Percentiles rank a stretch among this genome's conserved stretches.
These are phyloP conservation scores for Nemotelus nigrinus DNA, from an alignment of 2,888 invertebrate genomes.

Conservation along the genomic window DNA sequence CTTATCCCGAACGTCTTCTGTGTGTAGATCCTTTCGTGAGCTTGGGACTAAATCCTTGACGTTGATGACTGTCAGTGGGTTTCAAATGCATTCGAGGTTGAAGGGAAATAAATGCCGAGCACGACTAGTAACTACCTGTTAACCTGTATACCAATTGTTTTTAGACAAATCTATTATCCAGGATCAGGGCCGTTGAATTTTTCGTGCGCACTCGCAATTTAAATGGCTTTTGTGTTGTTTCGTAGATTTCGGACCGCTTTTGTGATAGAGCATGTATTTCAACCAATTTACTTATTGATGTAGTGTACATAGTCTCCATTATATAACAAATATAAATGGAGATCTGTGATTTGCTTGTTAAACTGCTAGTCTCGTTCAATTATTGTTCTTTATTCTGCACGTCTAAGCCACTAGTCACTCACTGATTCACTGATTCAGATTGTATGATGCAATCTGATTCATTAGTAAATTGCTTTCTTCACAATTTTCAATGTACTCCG, in stretches of 20 bases:
- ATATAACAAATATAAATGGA: constrained; percentile 36
- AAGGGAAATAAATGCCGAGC: too few relatives aligned
- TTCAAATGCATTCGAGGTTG: too few relatives aligned
- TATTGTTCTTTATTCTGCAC: too few relatives aligned
- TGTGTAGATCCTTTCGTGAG: too few relatives aligned
- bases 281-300: background rate
- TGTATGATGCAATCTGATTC: background rate
- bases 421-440: background rate
- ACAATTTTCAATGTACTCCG: background rate
- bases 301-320: constrained; percentile 37
- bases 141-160: background rate
- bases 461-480: background rate
- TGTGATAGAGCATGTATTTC: background rate
- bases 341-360: background rate
- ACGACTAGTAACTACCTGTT: too few relatives aligned
- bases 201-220: constrained; percentile 31
- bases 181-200: constrained; percentile 25
- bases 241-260: background rate
- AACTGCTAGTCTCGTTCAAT: too few relatives aligned
- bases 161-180: constrained; percentile 35
- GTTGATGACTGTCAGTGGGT: too few relatives aligned
- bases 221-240: background rate
- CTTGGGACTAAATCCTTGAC: too few relatives aligned
- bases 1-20: too few relatives aligned
- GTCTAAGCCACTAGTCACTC: too few relatives aligned